A percentile compares a stretch with the other conserved stretches of the same genome.
Evolutionary conservation across 2,888 invertebrate species (phyloP).

Genomic region (Conistra vaccinii): DNA sequence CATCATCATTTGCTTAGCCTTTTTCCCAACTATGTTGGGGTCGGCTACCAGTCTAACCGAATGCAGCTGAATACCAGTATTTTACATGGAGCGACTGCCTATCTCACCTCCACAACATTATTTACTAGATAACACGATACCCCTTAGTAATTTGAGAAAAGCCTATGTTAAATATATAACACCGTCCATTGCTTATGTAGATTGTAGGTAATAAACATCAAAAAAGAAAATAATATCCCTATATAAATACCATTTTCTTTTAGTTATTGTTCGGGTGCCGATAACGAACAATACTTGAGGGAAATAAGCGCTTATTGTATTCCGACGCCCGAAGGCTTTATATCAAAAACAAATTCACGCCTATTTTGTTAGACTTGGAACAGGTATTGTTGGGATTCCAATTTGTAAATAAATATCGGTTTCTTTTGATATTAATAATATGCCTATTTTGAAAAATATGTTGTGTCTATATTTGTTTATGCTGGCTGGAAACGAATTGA

Average conservation of each 20-base stretch:
- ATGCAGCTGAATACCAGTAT: no score
- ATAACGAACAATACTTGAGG: conserved; percentile 48
- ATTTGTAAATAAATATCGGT: conserved; percentile 25
- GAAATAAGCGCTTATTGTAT: conserved; percentile 50
- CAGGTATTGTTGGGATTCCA: conserved; percentile 33
- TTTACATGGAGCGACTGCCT: no score
- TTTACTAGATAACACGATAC: no score
- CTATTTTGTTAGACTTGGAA: conserved; percentile 19
- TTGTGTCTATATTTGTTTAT: background rate
- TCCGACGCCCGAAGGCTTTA: conserved; percentile 10
- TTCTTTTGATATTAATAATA: conserved; percentile 10
- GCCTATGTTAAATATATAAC: background rate
- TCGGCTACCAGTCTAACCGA: no score
- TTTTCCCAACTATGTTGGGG: no score
- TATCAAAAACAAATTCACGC: conserved; percentile 38
- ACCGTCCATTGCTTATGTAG: background rate
- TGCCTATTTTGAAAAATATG: conserved; percentile 10
- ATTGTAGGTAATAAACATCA: conserved; percentile 7
- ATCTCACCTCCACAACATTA: no score
- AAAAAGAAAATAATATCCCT: conserved; percentile 9
- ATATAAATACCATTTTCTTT: conserved; percentile 31
- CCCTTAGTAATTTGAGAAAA: background rate
- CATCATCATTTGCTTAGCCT: no score
- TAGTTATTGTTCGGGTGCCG: conserved; percentile 30
- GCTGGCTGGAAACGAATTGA: background rate